Evolutionary conservation across 2,888 invertebrate genomes (phyloP).

Genomic region (Trilocha varians): DNA sequence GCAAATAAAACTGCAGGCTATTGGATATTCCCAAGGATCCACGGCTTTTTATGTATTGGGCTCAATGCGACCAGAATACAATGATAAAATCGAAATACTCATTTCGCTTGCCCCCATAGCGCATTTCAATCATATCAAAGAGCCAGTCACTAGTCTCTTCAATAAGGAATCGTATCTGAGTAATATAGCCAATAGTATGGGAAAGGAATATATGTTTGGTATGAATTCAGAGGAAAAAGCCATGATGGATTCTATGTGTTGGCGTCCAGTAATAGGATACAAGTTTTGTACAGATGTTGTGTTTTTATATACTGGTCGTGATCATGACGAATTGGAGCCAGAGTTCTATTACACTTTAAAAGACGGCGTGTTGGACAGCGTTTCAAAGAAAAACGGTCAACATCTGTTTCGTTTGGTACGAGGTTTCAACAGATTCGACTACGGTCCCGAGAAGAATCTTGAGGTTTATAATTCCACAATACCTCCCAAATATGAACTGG

Average conservation of each 20-base stretch:
- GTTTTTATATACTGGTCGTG: background rate
- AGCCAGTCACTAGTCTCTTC: background rate
- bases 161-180: background rate
- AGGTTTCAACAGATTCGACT: constrained; percentile 19
- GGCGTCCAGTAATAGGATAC: background rate
- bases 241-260: background rate
- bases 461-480: constrained; percentile 2
- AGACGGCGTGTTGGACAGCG: constrained; percentile 1
- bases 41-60: constrained; percentile 2
- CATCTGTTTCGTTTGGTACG: background rate
- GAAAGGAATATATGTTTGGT: background rate
- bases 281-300: background rate
- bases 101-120: constrained; percentile 3
- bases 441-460: constrained; percentile 16
- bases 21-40: constrained; percentile 4
- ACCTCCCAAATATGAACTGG: constrained; percentile 26
- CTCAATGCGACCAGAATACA: constrained; percentile 5
- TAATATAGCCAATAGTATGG: background rate
- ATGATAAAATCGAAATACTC: constrained; percentile 3
- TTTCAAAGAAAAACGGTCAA: constrained; percentile 3
- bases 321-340: constrained; percentile 3
- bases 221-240: background rate
- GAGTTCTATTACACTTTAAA: constrained; percentile 1
- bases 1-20: constrained; percentile 1
- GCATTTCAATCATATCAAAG: background rate